Evolutionary conservation across 2,888 invertebrate species (phyloP), one percentile per base, ranked within the genome.

Genomic region (Macaria liturata): DNA sequence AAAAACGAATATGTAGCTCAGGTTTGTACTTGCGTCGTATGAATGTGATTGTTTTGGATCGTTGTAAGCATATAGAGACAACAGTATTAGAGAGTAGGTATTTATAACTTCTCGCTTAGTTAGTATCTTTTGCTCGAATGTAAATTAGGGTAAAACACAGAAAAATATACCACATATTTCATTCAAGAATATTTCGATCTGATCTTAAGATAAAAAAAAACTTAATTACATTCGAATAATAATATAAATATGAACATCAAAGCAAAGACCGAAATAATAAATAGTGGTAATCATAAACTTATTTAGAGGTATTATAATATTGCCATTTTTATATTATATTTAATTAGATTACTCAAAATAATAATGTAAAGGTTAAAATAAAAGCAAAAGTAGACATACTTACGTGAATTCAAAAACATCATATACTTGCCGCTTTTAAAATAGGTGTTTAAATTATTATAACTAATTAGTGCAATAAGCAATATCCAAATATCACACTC

Each of bases 81-180:
- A 81, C 88, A 87, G 87, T 88, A 88, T 88, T 84, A 84, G 80
- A 67, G 49, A 59, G 65, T 83, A 86, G 76, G 69, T 81, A 81
- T 81, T 82, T 82, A 83, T 86, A 83, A 71, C 74, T 68, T 67
- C 30, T 59, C 45, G 63, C 66, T 60, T 54, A 45, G 51, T 49
- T 54, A 49, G 57, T 54, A 53, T 62, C 57, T 51, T 64, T 67
- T 54, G 56, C 63, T 59, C 59, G 59, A 60, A 63, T 60, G n/a
- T 46, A 40, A 46, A 44, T 37, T 37, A 37, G 34, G 34, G 34
- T 37, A 6, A 37, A 20, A 37, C 7, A 37, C 7, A 6, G 34
- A 37, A 37, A 6, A 37, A 37, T 37, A 37, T 37, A 37, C 34
- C 34, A 37, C 34, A 37, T 6, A 37, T 37, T 37, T 37, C 5